Conservation (phyloP, 2,888 invertebrate species). For the Xanthorhoe spadicearia region DNA sequence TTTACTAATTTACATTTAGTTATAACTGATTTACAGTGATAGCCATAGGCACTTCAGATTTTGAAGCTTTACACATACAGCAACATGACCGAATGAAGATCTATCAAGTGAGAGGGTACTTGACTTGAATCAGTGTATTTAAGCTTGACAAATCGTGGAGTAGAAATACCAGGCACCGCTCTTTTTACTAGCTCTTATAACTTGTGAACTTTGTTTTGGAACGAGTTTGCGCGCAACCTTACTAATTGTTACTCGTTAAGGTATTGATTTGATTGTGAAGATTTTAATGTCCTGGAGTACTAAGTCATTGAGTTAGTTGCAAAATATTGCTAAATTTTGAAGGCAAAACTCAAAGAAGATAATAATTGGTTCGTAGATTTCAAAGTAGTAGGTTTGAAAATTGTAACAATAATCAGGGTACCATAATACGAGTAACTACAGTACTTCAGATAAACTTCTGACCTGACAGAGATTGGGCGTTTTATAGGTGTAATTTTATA, state of each 20-base stretch:
- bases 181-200: no score
- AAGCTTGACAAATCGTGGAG: no score
- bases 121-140: no score
- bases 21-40: no score
- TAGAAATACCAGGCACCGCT: neutral
- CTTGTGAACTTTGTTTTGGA: neutral
- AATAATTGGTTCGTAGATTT: neutral
- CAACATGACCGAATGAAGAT: no score
- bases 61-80: no score
- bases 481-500: constrained; percentile 1
- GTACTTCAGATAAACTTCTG: neutral
- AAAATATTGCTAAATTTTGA: constrained; percentile 8
- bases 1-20: no score
- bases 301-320: constrained; percentile 7
- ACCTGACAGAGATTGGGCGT: neutral
- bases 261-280: constrained; percentile 2
- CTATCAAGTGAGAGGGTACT: no score
- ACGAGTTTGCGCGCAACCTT: neutral
- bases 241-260: constrained; percentile 10
- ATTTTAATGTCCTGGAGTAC: constrained; percentile 5
- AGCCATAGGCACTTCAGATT: no score
- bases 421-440: no score
- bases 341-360: neutral
- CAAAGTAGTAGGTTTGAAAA: no score
- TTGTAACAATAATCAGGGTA: neutral